These are phyloP conservation scores for Pseudomyrmex sp. DNA, from an alignment of 1,140 invertebrate genomes.

Conservation along the genomic window DNA sequence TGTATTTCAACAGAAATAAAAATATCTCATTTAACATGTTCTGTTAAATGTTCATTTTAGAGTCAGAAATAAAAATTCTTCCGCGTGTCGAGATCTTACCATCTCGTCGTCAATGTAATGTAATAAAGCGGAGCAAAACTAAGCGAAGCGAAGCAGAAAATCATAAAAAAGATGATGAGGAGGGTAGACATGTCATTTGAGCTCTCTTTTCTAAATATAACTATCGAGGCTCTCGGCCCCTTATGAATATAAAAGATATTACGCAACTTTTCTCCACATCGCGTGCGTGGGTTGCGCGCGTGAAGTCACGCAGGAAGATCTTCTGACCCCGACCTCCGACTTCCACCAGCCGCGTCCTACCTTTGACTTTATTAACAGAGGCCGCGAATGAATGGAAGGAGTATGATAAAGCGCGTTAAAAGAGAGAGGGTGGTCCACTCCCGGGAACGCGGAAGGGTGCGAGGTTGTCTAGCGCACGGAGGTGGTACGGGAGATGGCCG, in stretches of 20 bases:
- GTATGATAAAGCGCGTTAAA: slow-evolving; percentile 78
- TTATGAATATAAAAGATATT: slow-evolving; percentile 62
- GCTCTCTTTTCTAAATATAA: slow-evolving; percentile 58
- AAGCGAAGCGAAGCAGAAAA: background rate
- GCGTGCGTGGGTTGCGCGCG: slow-evolving; percentile 32
- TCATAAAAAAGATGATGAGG: slow-evolving; percentile 5
- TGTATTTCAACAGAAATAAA: slow-evolving; percentile 3
- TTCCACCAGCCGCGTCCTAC: slow-evolving; percentile 28
- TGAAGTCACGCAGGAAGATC: slow-evolving; percentile 70
- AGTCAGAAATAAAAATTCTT: background rate
- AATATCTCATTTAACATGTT: background rate
- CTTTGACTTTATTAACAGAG: slow-evolving; percentile 74
- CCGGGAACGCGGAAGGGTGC: slow-evolving; percentile 62
- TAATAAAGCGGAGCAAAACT: slow-evolving; percentile 5
- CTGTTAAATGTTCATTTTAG: background rate
- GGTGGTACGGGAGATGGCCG: slow-evolving; percentile 42
- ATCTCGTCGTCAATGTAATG: background rate
- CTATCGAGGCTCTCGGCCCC: slow-evolving; percentile 35
- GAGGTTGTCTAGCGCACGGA: slow-evolving; percentile 56
- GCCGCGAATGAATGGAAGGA: slow-evolving; percentile 76
- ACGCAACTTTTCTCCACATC: slow-evolving; percentile 43
- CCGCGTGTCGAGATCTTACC: background rate
- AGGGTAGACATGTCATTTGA: slow-evolving; percentile 35
- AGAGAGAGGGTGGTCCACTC: slow-evolving; percentile 69
- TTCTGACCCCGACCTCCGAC: slow-evolving; percentile 55